Evolutionary conservation across 2,888 invertebrate genomes (phyloP), one percentile per base, ranked within the genome.

Genomic region (Scaptomyza cyrtandrae): DNA sequence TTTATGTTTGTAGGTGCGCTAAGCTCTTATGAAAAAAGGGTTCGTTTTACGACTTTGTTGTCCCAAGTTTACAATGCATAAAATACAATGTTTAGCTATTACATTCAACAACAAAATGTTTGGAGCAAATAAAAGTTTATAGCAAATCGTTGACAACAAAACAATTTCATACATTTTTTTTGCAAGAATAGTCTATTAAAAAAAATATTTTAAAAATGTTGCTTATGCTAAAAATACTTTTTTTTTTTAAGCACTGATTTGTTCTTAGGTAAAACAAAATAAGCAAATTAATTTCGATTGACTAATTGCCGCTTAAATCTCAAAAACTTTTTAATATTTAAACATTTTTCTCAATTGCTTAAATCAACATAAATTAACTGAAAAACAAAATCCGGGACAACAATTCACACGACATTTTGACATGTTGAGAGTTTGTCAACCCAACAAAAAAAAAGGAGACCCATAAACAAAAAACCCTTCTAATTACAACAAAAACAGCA

Each of bases 361-460:
- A 52, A 74, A 71, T 74, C 67, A 67, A 65, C 71, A 68, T 74
- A 63, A 77, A 72, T 69, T 78, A 60, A 59, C 14, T 9, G 14
- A 55, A 57, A 24, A 57, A 24, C 37, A 44, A 27, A 41, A 46
- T 31, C 10, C 44, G 31, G 14, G 35, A 55, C 63, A 57, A 35
- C 16, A 37, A 39, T 59, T 65, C 60, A 58, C 45, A 62, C 71
- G 67, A 75, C 64, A 71, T 67, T 75, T 78, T 74, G 77, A 78
- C 78, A 75, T 80, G 64, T 75, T 69, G 69, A 46, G 60, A 75
- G 78, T 80, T 79, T 80, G 77, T 79, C 71, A 75, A 62, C 60
- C 79, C 62, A 45, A 43, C 16, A 31, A 19, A 11, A 45, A 43
- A 24, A 31, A 19, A 11, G 54, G 48, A 41, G n/a, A 33, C 43